Base-by-base conservation (phyloP, 30 jellyfish, hydroid and myxozoan genomes). In the Cassiopea andromeda region DNA sequence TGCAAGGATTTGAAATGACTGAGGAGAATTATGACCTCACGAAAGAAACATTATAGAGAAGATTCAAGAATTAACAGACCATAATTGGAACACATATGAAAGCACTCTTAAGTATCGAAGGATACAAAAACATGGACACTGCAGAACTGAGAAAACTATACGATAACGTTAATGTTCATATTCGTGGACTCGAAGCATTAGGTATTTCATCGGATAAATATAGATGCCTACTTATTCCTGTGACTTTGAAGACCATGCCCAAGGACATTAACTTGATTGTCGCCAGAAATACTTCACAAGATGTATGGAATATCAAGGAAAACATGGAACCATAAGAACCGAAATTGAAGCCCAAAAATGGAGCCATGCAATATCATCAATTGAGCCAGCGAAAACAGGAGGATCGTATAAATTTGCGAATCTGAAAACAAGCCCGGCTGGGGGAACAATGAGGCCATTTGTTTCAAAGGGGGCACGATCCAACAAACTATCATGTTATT, bases 311-410 rank as follows among this genome's bases (percentile, higher is more conserved):
- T 46, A 27, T 85, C n/a, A 70, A 60, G n/a, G 92, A 75, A 46
- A 46, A 69, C 19, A 45, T 82, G 90, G 84, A 1, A 66, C 66
- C 19, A 60, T 58, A 18, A 47, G 84, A 75, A 17, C 69, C 14
- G 97, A 90, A 69, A 57, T 90, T 1, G 85, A 73, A 43, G 97
- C 97, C 2, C 47, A 90, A 46, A 94, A 90, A 75, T 9, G 19
- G 70, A 69, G 85, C 44, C 45, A 60, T 14, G 48, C 49, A 58
- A 60, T 81, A 9, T 15, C 49, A 18, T 48, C 84, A 1, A 1
- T n/a, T n/a, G 90, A 46, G 16, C 68, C 2, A n/a, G 19, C 44
- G 58, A 61, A 48, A 15, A 47, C 77, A 78, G 77, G 66, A 38
- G 4, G 73, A 27, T 9, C 72, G 2, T 12, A 76, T n/a, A 47